Evolutionary conservation across 2,113 vertebrate species (phyloP).

Genomic region (Pterocles gutturalis): DNA sequence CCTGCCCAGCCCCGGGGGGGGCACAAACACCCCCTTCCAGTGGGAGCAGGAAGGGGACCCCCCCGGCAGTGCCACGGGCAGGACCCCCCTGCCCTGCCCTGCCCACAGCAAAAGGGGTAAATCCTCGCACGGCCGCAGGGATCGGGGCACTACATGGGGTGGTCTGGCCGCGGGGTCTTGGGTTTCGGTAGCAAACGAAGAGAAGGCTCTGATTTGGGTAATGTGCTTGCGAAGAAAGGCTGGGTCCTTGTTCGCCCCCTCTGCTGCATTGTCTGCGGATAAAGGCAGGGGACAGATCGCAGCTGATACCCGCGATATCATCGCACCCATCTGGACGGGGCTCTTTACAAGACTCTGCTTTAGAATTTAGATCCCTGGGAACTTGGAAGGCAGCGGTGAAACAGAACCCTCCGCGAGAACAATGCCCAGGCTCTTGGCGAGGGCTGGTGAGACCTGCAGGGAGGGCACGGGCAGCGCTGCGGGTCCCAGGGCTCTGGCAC

Average conservation of each 20-base stretch:
- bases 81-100: neutral
- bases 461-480: neutral
- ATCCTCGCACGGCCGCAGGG: neutral
- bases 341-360: constrained; percentile 51
- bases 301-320: constrained; percentile 43
- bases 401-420: constrained; percentile 30
- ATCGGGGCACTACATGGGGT: neutral
- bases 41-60: neutral
- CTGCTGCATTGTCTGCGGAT: constrained; percentile 46
- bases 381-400: constrained; percentile 67
- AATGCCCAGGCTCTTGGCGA: constrained; percentile 16
- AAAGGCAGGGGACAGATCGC: constrained; percentile 54
- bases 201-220: constrained; percentile 36
- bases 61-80: rapidly evolving
- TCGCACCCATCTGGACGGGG: constrained; percentile 57
- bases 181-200: constrained; percentile 22
- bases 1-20: neutral
- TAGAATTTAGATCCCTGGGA: constrained; percentile 70
- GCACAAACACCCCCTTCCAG: neutral
- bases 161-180: constrained; percentile 27
- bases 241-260: constrained; percentile 63
- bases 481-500: neutral
- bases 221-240: constrained; percentile 30
- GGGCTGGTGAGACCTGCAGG: neutral
- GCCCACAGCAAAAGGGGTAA: neutral